Percentiles rank a stretch among this genome's conserved stretches.
phyloP scores from a whole-genome alignment of 1,140 invertebrate genomes.

The Heterodera carotae region DNA sequence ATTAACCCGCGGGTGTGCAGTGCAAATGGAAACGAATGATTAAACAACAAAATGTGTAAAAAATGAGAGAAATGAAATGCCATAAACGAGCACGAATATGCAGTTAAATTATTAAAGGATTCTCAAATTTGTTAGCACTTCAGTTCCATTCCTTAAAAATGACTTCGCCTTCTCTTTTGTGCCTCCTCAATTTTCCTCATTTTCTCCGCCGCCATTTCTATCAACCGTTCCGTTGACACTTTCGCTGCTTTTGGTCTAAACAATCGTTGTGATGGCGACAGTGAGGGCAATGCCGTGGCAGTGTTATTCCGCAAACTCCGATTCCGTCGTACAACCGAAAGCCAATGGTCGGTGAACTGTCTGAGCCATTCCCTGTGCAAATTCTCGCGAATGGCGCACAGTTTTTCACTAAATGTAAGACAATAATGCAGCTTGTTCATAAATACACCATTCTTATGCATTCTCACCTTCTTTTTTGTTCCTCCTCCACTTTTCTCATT shows the following conservation, averaged over 20 bases:
- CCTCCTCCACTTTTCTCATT: conserved; percentile 19
- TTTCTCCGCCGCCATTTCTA: not conserved
- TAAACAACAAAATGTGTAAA: conserved; percentile 9
- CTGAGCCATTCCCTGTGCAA: conserved; percentile 22
- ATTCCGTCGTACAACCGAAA: conserved; percentile 18
- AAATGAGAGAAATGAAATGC: conserved; percentile 8
- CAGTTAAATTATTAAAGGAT: not conserved
- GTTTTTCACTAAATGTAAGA: not conserved
- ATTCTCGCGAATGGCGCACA: conserved; percentile 26
- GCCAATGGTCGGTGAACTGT: conserved; percentile 36
- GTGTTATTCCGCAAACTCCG: conserved; percentile 4
- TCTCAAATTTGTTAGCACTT: not conserved
- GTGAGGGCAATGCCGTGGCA: not conserved
- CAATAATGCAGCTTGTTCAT: not conserved
- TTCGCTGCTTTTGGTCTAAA: not conserved
- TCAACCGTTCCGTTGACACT: not conserved
- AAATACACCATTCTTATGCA: not conserved
- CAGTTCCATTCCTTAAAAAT: not conserved
- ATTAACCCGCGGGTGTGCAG: not conserved
- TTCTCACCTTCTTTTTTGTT: not conserved
- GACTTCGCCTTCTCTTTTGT: not conserved
- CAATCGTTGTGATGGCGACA: not conserved
- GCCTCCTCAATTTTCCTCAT: not conserved
- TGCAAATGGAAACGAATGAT: not conserved
- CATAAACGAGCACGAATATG: not conserved